These are phyloP conservation scores for Arrhamphus sclerolepis DNA, from an alignment of 2,797 vertebrate species.

Conservation along the genomic window DNA sequence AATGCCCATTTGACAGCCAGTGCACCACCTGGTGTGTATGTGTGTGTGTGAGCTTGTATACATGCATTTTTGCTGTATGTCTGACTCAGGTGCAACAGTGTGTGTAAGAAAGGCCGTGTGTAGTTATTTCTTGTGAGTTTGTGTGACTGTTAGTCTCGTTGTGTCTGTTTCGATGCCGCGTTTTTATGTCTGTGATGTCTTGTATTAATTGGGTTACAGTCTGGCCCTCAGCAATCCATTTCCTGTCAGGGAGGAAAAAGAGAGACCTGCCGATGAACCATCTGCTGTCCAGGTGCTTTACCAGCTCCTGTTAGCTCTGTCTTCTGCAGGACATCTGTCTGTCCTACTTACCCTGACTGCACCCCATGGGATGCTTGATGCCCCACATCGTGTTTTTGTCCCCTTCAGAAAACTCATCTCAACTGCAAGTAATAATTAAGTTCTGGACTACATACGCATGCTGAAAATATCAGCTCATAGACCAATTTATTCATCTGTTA, in stretches of 20 bases:
- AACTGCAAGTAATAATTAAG: slow-evolving; percentile 36
- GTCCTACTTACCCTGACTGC: slow-evolving; percentile 21
- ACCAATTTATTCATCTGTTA: no score
- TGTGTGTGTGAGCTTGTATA: not conserved
- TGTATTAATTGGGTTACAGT: slow-evolving; percentile 65
- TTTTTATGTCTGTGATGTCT: slow-evolving; percentile 37
- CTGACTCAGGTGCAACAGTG: slow-evolving; percentile 13
- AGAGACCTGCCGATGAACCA: slow-evolving; percentile 73
- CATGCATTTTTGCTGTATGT: slow-evolving; percentile 10
- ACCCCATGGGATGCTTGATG: slow-evolving; percentile 34
- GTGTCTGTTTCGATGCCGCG: slow-evolving; percentile 8
- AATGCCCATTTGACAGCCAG: slow-evolving; percentile 56
- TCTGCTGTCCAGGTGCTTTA: slow-evolving; percentile 71
- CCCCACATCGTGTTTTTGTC: slow-evolving; percentile 16
- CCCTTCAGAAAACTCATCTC: slow-evolving; percentile 25
- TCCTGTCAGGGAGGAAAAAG: slow-evolving; percentile 70
- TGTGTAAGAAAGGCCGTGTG: not conserved
- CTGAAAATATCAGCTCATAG: no score
- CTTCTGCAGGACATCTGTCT: slow-evolving; percentile 29
- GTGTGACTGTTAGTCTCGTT: slow-evolving; percentile 6
- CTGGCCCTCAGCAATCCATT: slow-evolving; percentile 68
- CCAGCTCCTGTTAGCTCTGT: slow-evolving; percentile 12
- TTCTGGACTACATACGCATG: not conserved
- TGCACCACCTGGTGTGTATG: slow-evolving; percentile 19
- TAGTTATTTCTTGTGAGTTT: slow-evolving; percentile 1